Base-by-base conservation (phyloP, 2,797 vertebrate genomes). In the Melanotaenia parkinsoni region DNA sequence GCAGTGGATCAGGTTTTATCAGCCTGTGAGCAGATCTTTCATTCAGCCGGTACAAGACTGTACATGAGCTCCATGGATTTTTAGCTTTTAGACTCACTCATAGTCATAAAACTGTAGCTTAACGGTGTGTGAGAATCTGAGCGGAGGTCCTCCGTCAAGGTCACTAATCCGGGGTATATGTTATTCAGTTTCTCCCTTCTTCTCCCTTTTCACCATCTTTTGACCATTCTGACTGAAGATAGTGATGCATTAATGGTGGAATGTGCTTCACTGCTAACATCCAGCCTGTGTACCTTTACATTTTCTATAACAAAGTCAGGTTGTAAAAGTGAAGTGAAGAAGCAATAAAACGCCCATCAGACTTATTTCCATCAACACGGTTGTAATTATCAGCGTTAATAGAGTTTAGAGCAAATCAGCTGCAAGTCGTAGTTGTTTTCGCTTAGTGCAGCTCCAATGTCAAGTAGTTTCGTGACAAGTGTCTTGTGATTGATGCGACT, bases 321-420 rank as follows among this genome's bases (percentile, higher is more conserved):
- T 26, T 16, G 67, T 10, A 13, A 24, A 24, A 12, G 4, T 14
- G 3, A 22, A 9, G 12, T 13, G 32, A 35, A 43, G 12, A 33
- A 38, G 32, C 37, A 28, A 7, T 60, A 1, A 70, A 47, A 22
- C 13, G 22, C 59, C 38, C 30, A 63, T 20, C 38, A 61, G 63
- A 5, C 63, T 24, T n/a, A 24, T 4, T 18, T 47, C 63, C 67
- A 70, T 67, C 77, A 84, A 70, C 75, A 32, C 37, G 14, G 33
- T 26, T 51, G 43, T 72, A 75, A 74, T 86, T 74, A 64, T 68
- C 16, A 14, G 58, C 35, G 56, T 77, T 61, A 47, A 1, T 63
- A 6, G 28, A 1, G 16, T 18, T 79, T 24, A 9, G 63, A 70
- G 57, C 65, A 64, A 53, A 56, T 77, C 37, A 40, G 6, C 37